Base-by-base conservation (phyloP, 2,113 vertebrate species). In the Poeciliopsis turrubarensis region DNA sequence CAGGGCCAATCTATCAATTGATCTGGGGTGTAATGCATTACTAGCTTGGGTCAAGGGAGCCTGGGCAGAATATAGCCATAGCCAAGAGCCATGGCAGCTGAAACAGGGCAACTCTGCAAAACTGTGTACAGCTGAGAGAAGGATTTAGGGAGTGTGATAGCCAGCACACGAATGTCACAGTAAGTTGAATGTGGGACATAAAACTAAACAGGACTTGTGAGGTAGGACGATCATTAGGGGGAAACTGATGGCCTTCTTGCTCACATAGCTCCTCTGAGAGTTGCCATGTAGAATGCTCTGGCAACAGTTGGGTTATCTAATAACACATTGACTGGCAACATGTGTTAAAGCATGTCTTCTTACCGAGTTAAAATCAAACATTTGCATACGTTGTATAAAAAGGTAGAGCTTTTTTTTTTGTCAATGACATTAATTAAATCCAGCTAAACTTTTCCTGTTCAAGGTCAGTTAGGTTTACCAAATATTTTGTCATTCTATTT, bases 131-230 rank as follows among this genome's bases (percentile, higher is more conserved):
- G 72, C 32, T 70, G 68, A 54, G 70, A 81, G 79, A 77, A 88
- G 87, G 92, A 94, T 94, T 93, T 92, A 91, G 88, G 83, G 83
- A 85, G 89, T 86, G 90, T 87, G 86, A 92, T 90, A 75, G 82
- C 47, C 1, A 68, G 78, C 79, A 72, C 82, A 86, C 84, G 92
- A 87, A 92, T 94, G 89, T 93, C 82, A 76, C 86, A 86, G 84
- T 93, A 92, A 91, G 91, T 74, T 75, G 37, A 70, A 92, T 84
- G 86, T 86, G 87, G 82, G 87, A 90, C 88, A 88, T 91, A 83
- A 83, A 89, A 76, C 70, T 82, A 83, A 90, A 84, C 70, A 70
- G 73, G 67, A 82, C 44, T 83, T 81, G 81, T 80, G 73, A 70
- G 74, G 81, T 85, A 77, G 65, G 73, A 65, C 54, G 74, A 80